These are phyloP conservation scores for Sebastiscus tertius DNA, from an alignment of 2,797 vertebrate species.

Conservation along the genomic window DNA sequence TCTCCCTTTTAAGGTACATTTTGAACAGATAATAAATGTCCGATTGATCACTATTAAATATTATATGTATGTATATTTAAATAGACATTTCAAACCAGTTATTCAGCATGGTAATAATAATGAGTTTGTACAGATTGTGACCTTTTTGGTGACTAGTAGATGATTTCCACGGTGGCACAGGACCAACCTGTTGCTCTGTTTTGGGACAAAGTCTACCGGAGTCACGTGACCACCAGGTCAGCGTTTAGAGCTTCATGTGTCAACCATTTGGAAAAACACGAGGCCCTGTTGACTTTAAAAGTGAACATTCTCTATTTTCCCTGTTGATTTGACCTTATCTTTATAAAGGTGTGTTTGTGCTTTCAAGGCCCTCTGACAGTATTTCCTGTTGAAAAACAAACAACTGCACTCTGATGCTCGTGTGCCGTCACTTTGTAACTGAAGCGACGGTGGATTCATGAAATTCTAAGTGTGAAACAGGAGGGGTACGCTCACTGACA, in stretches of 20 bases:
- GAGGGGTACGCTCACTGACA: neutral
- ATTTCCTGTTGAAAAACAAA: neutral
- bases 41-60: too few relatives aligned
- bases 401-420: neutral
- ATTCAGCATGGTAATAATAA: too few relatives aligned
- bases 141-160: neutral
- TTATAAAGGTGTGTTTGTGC: neutral
- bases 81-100: neutral
- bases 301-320: neutral
- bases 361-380: neutral
- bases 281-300: neutral
- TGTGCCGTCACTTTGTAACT: neutral
- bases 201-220: slow-evolving; percentile 54
- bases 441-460: neutral
- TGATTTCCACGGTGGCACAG: slow-evolving; percentile 23
- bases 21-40: too few relatives aligned
- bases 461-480: neutral
- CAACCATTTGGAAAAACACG: neutral
- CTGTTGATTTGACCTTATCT: neutral
- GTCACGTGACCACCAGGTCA: slow-evolving; percentile 64
- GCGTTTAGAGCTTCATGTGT: slow-evolving; percentile 52
- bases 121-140: neutral
- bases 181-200: slow-evolving; percentile 54
- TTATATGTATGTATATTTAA: neutral
- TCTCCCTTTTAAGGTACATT: too few relatives aligned